Evolutionary conservation across 2,888 invertebrate species (phyloP), one percentile per base, ranked within the genome.

Genomic region (Orchestes rusci): DNA sequence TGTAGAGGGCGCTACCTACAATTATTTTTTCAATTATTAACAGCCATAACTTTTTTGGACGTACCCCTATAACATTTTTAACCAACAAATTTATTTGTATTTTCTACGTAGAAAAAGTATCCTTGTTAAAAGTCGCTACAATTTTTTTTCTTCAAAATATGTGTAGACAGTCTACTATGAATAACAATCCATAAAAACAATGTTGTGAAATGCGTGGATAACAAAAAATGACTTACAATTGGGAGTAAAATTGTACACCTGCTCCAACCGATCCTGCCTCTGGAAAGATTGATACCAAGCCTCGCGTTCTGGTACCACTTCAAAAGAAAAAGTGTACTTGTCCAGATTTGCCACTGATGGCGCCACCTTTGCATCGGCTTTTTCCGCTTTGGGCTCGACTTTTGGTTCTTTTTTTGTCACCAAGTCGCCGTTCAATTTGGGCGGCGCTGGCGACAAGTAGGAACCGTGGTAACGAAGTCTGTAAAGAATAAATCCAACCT

Each of bases 261-360:
- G 77, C 51, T 79, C 76, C 12, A 82, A 81, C 36, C 76, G 74
- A 60, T 88, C 87, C 60, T 87, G 85, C 1, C 89, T 73, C 52
- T 76, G 74, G 61, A 86, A 89, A 1, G 87, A 82, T 51, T 80
- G 76, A 62, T 80, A 86, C 89, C 89, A 89, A 0, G 84, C 76
- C 60, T 87, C 86, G 16, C 78, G 76, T 23, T 69, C 71, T 1
- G 88, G 88, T 45, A 84, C 72, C 12, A 75, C 74, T 66, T 89
- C 88, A 62, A 89, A 89, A 0, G 83, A 80, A 59, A 82, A 84
- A 61, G 78, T 76, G 54, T 81, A 69, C 57, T 76, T 76, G 49
- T 80, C 76, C 33, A 82, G 73, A 31, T 71, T 69, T 39, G 71
- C 27, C 42, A 49, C 52, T 36, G 51, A 63, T 13, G 47, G 51